Evolutionary conservation across 1,140 invertebrate species (phyloP), one percentile per base, ranked within the genome.

Genomic region (Megalonaias nervosa): DNA sequence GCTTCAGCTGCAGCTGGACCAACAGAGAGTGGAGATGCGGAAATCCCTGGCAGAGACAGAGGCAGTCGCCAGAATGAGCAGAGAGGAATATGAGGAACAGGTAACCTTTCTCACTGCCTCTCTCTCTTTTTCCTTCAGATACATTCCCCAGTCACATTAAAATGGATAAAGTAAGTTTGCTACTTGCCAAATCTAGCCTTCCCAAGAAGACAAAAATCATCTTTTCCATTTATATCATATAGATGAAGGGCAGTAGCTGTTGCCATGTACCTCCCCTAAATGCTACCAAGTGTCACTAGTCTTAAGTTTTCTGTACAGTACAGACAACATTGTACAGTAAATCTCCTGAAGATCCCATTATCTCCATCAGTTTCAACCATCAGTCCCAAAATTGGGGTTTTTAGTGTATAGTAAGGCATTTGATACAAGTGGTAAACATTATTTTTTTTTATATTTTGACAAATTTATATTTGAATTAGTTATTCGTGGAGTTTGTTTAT

Each of bases 41-140:
- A 88, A 87, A 74, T 77, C 81, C 21, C 62, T 86, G 61, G 89
- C 89, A 26, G 86, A 90, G 74, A 81, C 75, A 38, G 89, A 90
- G 74, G 79, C 84, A 65, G 68, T 78, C 23, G 71, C 82, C 26
- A 76, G 89, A 64, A 81, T 79, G 67, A 86, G 70, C 57, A 76
- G 77, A 58, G 87, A 89, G 67, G 80, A 85, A 13, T 87, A 82
- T 67, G 83, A 86, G 75, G 85, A 87, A 56, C 74, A 77, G 62
- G 86, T 87, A 80, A 72, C 67, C 58, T 16, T 55, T 31, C 31
- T 19, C 16, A 2, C 48, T 48, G 16, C n/a, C 65, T 67, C 16
- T 21, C 12, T n/a, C n/a, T 48, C 38, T 48, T 48, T 48, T 11
- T 48, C 38, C 38, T 48, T 48, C 38, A 48, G 9, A 48, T 48